These are phyloP conservation scores for Electrophaes corylata DNA, from an alignment of 2,888 invertebrate species.

Conservation along the genomic window DNA sequence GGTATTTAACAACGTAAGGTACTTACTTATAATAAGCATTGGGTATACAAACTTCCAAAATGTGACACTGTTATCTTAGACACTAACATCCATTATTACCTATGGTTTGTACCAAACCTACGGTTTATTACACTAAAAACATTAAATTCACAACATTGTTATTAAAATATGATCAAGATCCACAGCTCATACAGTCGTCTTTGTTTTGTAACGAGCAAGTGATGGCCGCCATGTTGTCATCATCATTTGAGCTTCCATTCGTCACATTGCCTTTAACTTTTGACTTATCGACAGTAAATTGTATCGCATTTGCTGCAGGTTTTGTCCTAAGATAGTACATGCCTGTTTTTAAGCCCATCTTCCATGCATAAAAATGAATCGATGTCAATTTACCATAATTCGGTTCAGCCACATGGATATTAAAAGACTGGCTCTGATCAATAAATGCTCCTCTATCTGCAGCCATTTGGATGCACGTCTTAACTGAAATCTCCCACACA, in stretches of 20 bases:
- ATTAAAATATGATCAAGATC: slow-evolving; percentile 82
- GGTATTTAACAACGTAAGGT: not conserved
- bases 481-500: slow-evolving; percentile 98
- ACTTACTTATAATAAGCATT: not conserved
- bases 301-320: slow-evolving; percentile 97
- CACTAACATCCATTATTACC: not conserved
- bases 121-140: not conserved
- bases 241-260: slow-evolving; percentile 64
- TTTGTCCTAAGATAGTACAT: slow-evolving; percentile 99
- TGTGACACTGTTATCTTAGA: not conserved
- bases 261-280: slow-evolving; percentile 56
- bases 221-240: slow-evolving; percentile 88
- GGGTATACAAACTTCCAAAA: not conserved
- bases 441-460: slow-evolving; percentile 99
- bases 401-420: slow-evolving; percentile 98
- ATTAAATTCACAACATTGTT: not conserved
- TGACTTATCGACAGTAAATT: slow-evolving; percentile 97
- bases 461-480: slow-evolving; percentile 97
- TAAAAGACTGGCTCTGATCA: slow-evolving; percentile 99
- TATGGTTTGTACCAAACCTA: not conserved
- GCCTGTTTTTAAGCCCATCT: slow-evolving; percentile 98
- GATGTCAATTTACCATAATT: slow-evolving; percentile 97
- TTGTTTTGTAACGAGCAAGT: slow-evolving; percentile 94
- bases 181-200: slow-evolving; percentile 94
- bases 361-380: slow-evolving; percentile 99